Conservation (phyloP, 1,140 invertebrate species). For the Plectrocnemia conspersa region DNA sequence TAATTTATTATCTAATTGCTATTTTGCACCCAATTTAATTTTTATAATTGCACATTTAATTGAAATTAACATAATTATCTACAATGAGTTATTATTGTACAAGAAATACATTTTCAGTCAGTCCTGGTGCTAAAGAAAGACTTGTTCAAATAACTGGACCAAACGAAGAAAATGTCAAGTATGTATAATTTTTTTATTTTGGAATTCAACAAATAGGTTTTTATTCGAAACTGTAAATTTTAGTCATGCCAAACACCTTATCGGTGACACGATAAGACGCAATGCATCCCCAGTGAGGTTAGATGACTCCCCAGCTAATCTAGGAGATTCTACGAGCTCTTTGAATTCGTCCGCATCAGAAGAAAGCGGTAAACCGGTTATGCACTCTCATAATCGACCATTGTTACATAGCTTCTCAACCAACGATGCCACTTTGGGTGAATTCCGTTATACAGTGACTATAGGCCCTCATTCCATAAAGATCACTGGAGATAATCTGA, state of each 20-base stretch:
- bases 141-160: constrained; percentile 89
- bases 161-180: constrained; percentile 87
- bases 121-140: constrained; percentile 85
- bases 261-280: constrained; percentile 86
- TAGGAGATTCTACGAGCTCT: constrained; percentile 58
- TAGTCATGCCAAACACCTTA: constrained; percentile 84
- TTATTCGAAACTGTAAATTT: not conserved
- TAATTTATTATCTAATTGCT: too few species aligned
- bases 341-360: constrained; percentile 72
- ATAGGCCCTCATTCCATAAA: constrained; percentile 71
- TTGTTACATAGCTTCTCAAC: constrained; percentile 75
- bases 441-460: constrained; percentile 82
- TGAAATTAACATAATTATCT: too few species aligned
- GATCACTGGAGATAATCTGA: constrained; percentile 76
- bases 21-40: too few species aligned
- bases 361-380: constrained; percentile 48
- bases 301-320: constrained; percentile 40
- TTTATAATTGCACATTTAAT: too few species aligned
- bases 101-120: constrained; percentile 61
- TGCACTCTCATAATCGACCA: constrained; percentile 51
- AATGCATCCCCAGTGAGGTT: constrained; percentile 84
- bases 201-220: constrained; percentile 2
- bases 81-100: not conserved
- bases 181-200: constrained; percentile 44
- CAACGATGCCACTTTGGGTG: constrained; percentile 75